Base-by-base conservation (phyloP, 2,797 vertebrate species). In the Cottoperca gobio region DNA sequence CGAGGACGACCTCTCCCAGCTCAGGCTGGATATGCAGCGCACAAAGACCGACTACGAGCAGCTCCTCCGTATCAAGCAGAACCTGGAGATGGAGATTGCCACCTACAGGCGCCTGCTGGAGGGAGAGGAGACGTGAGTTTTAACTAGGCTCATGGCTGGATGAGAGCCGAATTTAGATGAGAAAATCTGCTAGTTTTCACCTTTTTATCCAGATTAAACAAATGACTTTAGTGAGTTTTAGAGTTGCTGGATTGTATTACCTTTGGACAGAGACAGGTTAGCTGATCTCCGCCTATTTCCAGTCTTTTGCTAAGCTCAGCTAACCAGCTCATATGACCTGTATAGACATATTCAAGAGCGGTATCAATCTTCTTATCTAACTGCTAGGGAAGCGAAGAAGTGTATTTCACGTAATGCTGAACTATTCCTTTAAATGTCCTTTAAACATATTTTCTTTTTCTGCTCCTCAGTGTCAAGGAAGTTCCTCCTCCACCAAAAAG, bases 1-100 rank as follows among this genome's bases (percentile, higher is more conserved):
- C 87, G 95, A 96, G 94, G 95, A 94, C 5, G 89, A 93, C 80
- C 94, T 97, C 58, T 96, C 95, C 8, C 94, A 92, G 70, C 81
- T 96, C 82, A 84, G 95, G 8, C 88, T 61, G 23, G 94, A 95
- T 88, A 95, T 96, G 93, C 95, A 95, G 87, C 94, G 94, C 84
- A 96, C 93, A 91, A 96, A 95, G 81, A 95, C 94, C 3, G 93
- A 95, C 84, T 96, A 95, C 6, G 95, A 91, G 90, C 95, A 94
- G 85, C 94, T 96, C 62, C 93, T 96, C 67, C 94, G 91, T 86
- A 94, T 96, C 91, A 95, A 94, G 78, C 94, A 95, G 92, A 96
- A 93, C 86, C 93, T 94, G 91, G 92, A 96, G 85, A 94, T 95
- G 92, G 96, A 96, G 94, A 95, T 95, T 19, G 90, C 92, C 59